Evolutionary conservation across 2,113 vertebrate species (phyloP).

Genomic region (Oryzias curvinotus): DNA sequence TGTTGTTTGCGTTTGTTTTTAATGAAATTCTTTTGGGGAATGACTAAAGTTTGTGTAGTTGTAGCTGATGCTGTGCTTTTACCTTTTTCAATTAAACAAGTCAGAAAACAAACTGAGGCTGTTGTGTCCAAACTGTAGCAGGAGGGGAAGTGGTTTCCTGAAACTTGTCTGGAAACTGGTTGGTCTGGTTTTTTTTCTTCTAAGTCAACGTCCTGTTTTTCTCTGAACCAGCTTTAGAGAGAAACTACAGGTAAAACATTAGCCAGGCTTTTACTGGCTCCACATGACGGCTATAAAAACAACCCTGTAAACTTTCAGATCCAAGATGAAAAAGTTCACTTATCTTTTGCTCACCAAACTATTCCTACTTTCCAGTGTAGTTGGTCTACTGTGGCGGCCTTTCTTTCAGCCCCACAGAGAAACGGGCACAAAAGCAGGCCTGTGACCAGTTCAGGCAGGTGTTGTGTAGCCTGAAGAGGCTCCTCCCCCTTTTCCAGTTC

Average conservation of each 20-base stretch:
- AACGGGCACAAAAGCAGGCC: constrained; percentile 39
- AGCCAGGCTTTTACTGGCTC: no score
- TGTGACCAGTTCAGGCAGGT: constrained; percentile 63
- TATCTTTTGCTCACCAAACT: no score
- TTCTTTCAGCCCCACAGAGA: constrained; percentile 35
- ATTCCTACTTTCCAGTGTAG: no score
- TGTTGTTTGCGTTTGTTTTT: constrained; percentile 56
- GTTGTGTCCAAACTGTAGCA: no score
- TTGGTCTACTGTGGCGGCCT: not conserved
- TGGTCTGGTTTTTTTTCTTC: constrained; percentile 6
- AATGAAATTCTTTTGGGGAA: constrained; percentile 71
- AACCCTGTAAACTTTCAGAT: no score
- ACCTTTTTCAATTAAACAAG: no score
- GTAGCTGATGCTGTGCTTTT: no score
- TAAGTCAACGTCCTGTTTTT: not conserved
- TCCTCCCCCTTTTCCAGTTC: not conserved
- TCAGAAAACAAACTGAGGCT: no score
- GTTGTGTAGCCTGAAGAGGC: constrained; percentile 26
- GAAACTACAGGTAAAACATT: no score
- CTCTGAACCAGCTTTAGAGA: not conserved
- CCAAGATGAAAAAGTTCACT: no score
- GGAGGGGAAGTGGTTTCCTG: not conserved
- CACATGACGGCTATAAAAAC: no score
- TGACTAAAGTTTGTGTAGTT: not conserved
- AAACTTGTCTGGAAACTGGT: constrained; percentile 40